A percentile compares a stretch with the other conserved stretches of the same genome.
Evolutionary conservation across 2,888 invertebrate species (phyloP).

Genomic region (Acrobasis consociella): DNA sequence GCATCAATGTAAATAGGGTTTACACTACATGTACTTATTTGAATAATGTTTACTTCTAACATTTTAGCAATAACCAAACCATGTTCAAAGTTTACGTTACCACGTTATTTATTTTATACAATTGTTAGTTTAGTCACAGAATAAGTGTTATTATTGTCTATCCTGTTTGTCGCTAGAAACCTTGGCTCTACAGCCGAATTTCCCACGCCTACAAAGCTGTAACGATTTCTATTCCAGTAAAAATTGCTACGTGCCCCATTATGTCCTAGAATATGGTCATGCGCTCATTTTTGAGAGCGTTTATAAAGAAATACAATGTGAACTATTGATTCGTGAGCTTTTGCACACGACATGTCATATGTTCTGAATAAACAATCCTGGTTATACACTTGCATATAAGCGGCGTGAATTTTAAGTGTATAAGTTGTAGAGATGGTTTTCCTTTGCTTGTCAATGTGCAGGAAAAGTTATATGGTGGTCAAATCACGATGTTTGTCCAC

Average conservation of each 20-base stretch:
- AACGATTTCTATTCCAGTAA: slow-evolving; percentile 38
- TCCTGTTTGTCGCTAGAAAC: not conserved
- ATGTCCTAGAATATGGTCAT: slow-evolving; percentile 53
- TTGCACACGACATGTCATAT: slow-evolving; percentile 56
- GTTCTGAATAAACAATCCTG: slow-evolving; percentile 35
- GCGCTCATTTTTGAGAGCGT: slow-evolving; percentile 67
- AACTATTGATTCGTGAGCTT: slow-evolving; percentile 65
- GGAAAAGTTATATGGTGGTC: slow-evolving; percentile 27
- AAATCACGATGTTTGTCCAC: slow-evolving; percentile 59
- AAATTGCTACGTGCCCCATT: slow-evolving; percentile 33
- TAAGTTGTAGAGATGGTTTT: not conserved
- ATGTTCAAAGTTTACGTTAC: too few species aligned
- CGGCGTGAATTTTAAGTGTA: not conserved
- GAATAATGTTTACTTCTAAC: too few species aligned
- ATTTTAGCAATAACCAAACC: too few species aligned
- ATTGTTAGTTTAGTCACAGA: too few species aligned
- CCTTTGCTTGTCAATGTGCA: not conserved
- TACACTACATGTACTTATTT: too few species aligned
- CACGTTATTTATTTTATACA: too few species aligned
- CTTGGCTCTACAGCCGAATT: slow-evolving; percentile 16
- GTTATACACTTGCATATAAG: slow-evolving; percentile 23
- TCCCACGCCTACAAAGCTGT: slow-evolving; percentile 27
- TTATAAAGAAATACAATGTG: slow-evolving; percentile 68
- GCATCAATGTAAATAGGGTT: too few species aligned
- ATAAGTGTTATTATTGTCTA: not conserved